These are phyloP conservation scores for Saccostrea echinata DNA, from an alignment of 1,140 invertebrate genomes.

Conservation along the genomic window DNA sequence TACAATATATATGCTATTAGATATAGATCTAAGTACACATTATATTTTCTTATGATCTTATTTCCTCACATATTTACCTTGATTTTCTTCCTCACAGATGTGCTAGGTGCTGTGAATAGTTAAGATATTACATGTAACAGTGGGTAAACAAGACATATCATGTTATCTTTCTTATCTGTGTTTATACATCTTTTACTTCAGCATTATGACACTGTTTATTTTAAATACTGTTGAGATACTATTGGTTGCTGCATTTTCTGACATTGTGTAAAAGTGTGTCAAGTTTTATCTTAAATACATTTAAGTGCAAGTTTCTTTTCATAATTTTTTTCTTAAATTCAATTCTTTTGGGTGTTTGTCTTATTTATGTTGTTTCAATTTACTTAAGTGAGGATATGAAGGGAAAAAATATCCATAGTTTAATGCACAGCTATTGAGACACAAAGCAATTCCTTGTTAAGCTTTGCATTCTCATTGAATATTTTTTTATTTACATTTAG, in stretches of 20 bases:
- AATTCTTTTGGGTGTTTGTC: background rate
- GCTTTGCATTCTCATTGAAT: too few relatives aligned
- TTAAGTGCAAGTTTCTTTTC: background rate
- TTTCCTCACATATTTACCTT: too few relatives aligned
- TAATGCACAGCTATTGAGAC: too few relatives aligned
- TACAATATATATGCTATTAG: too few relatives aligned
- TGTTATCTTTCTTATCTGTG: background rate
- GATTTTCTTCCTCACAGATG: background rate
- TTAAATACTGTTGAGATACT: background rate
- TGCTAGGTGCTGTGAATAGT: background rate
- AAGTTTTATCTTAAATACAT: background rate
- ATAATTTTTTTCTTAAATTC: background rate
- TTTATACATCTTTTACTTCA: too few relatives aligned
- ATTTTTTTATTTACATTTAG: too few relatives aligned
- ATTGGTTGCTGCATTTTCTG: background rate
- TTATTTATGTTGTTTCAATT: background rate
- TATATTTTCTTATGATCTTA: too few relatives aligned
- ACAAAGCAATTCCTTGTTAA: too few relatives aligned
- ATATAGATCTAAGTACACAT: too few relatives aligned
- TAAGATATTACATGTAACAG: background rate
- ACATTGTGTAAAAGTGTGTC: background rate
- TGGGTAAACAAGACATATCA: background rate
- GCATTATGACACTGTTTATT: background rate
- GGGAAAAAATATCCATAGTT: background rate
- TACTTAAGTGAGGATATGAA: background rate